Base-by-base conservation (phyloP, 1,140 invertebrate genomes). In the Maconellicoccus hirsutus region DNA sequence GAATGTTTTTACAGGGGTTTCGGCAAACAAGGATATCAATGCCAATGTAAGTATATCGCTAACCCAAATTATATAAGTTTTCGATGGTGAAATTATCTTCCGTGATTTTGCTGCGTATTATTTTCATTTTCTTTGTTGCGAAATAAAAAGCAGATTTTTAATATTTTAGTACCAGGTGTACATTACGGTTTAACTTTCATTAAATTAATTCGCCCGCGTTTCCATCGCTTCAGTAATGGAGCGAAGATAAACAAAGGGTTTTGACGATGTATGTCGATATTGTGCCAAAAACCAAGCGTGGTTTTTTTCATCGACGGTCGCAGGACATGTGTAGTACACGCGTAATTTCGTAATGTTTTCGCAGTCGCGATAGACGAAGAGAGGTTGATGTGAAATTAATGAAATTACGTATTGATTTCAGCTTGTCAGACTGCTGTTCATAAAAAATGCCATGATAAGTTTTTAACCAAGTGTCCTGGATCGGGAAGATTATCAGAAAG, bases 11-110 rank as follows among this genome's bases (percentile, higher is more conserved):
- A 59, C 79, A 86, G 84, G 86, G 95, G 95, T 63, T 91, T 98
- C 77, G 92, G 94, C 69, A 98, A 97, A 81, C 96, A 99, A 82
- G 96, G 96, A 66, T 99, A 99, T 81, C 94, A 98, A 76, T 99
- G 97, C 81, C 94, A 98, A 80, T 84, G 88, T 89, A 79, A 86
- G 85, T 83, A 73, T 59, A 52, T n/a, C n/a, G n/a, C n/a, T n/a
- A n/a, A n/a, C n/a, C n/a, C n/a, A n/a, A n/a, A n/a, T n/a, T n/a
- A n/a, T n/a, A n/a, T n/a, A n/a, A n/a, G n/a, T n/a, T n/a, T n/a
- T n/a, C n/a, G n/a, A n/a, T n/a, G n/a, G n/a, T n/a, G n/a, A n/a
- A n/a, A n/a, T n/a, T n/a, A n/a, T n/a, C n/a, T n/a, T n/a, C n/a
- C n/a, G n/a, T n/a, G n/a, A n/a, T n/a, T n/a, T n/a, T n/a, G n/a